Evolutionary conservation across 2,888 invertebrate genomes (phyloP).

Genomic region (Lepidonotus clava): DNA sequence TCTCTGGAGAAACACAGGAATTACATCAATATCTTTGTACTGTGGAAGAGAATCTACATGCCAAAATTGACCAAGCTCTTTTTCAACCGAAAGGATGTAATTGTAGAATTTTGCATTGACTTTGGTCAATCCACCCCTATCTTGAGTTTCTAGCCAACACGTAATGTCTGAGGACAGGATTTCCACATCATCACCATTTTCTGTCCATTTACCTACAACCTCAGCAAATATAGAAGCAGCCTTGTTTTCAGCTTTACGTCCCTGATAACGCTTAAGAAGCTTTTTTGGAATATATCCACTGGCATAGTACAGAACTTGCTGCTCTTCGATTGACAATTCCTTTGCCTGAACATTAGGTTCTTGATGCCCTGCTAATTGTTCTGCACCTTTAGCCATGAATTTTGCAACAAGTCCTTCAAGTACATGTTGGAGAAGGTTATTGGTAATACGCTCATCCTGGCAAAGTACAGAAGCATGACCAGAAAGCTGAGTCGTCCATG

Average conservation of each 20-base stretch:
- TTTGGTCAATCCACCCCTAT: background rate
- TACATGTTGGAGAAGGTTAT: background rate
- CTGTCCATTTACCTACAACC: background rate
- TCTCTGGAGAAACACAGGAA: background rate
- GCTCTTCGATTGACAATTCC: background rate
- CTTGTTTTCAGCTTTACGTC: background rate
- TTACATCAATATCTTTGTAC: background rate
- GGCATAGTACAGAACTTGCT: background rate
- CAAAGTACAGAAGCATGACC: background rate
- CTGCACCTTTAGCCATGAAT: background rate
- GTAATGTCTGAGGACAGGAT: background rate
- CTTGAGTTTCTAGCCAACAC: background rate
- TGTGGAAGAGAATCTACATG: background rate
- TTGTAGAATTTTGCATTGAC: background rate
- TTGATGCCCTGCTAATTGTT: background rate
- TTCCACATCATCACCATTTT: background rate
- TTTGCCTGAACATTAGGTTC: background rate
- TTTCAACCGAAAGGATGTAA: background rate
- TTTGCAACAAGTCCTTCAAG: background rate
- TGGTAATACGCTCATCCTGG: background rate
- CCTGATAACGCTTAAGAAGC: background rate
- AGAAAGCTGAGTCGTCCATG: background rate
- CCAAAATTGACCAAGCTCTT: background rate
- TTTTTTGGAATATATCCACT: conserved; percentile 17
- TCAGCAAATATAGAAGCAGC: background rate